Percentiles rank a stretch among this genome's conserved stretches.
Conservation (phyloP, 2,113 vertebrate species). For the Seriola dumerili region DNA sequence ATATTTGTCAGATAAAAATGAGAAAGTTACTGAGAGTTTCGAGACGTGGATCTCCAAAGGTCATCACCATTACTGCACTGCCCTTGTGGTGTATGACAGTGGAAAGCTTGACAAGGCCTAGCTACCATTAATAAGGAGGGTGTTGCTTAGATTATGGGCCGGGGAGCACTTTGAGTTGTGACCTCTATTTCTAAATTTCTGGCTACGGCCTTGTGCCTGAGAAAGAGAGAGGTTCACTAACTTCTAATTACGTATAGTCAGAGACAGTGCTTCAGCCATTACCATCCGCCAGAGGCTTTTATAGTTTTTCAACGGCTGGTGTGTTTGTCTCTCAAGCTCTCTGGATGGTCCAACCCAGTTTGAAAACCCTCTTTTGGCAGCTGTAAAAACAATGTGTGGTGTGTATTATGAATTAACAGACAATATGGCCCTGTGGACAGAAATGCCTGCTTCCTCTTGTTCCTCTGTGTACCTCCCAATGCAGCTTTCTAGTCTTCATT, state of each 20-base stretch:
- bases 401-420: slow-evolving; percentile 52
- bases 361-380: slow-evolving; percentile 37
- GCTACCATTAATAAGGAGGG: too few relatives aligned
- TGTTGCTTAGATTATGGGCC: too few relatives aligned
- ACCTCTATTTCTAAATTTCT: neutral
- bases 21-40: neutral
- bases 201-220: neutral
- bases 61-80: too few relatives aligned
- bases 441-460: slow-evolving; percentile 47
- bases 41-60: too few relatives aligned
- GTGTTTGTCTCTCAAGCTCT: slow-evolving; percentile 11
- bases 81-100: too few relatives aligned
- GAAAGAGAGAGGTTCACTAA: neutral
- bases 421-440: slow-evolving; percentile 51
- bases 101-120: too few relatives aligned
- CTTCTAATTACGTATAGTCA: slow-evolving; percentile 9
- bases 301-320: slow-evolving; percentile 21
- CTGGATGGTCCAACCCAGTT: neutral
- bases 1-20: neutral
- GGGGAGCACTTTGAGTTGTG: neutral
- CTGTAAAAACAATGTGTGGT: slow-evolving; percentile 21
- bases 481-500: slow-evolving; percentile 42
- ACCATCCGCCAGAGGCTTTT: slow-evolving; percentile 22
- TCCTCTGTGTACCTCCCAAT: slow-evolving; percentile 13
- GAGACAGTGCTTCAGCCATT: slow-evolving; percentile 5